phyloP scores from a whole-genome alignment of 2,113 vertebrate species.

The Sitta europaea region DNA sequence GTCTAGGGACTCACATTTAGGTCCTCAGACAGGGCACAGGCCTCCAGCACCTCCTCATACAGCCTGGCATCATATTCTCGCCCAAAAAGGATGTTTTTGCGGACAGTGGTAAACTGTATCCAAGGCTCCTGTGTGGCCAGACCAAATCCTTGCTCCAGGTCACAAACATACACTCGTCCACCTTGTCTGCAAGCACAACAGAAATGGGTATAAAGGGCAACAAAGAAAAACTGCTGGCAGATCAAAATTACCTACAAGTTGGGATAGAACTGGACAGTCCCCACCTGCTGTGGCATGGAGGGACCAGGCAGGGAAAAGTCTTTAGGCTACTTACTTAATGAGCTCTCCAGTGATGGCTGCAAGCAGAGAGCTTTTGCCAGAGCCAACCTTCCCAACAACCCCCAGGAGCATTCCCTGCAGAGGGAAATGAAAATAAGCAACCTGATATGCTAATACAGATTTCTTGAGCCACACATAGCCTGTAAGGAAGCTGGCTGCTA shows the following conservation, averaged over 20 bases:
- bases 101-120: conserved; percentile 93
- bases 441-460: background rate
- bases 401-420: conserved; percentile 86
- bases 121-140: conserved; percentile 91
- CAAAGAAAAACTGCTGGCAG: background rate
- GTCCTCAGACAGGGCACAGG: conserved; percentile 89
- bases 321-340: conserved; percentile 77
- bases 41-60: conserved; percentile 85
- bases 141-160: conserved; percentile 84
- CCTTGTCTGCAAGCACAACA: conserved; percentile 70
- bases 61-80: conserved; percentile 78
- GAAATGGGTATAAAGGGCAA: background rate
- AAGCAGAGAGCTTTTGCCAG: conserved; percentile 91
- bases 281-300: rapidly evolving
- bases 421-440: conserved; percentile 6
- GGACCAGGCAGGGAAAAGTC: background rate
- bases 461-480: background rate
- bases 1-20: conserved; percentile 79
- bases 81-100: conserved; percentile 94
- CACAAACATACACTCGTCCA: conserved; percentile 78
- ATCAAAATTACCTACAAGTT: background rate
- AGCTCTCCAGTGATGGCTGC: conserved; percentile 91
- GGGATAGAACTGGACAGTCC: background rate
- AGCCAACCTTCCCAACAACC: conserved; percentile 92
- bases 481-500: background rate